These are phyloP conservation scores for Varanus komodoensis DNA, from an alignment of 2,113 vertebrate species.

Conservation along the genomic window DNA sequence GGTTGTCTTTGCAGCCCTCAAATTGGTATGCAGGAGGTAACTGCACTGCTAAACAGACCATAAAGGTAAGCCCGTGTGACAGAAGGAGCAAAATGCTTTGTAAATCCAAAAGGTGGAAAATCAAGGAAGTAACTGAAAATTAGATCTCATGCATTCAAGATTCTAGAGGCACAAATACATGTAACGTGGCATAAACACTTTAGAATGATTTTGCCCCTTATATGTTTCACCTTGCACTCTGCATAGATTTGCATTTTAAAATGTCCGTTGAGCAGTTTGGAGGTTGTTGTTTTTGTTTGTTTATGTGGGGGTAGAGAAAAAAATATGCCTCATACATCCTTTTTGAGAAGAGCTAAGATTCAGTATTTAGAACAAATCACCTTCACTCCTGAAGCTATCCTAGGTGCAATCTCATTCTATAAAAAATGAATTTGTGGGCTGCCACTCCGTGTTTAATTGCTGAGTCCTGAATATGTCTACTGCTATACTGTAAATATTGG, in stretches of 20 bases:
- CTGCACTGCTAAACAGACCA: conserved; percentile 62
- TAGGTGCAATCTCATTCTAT: not conserved
- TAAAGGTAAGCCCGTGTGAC: conserved; percentile 59
- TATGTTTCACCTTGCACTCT: not conserved
- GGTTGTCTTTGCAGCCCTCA: conserved; percentile 47
- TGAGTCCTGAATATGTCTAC: not conserved
- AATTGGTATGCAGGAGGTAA: conserved; percentile 67
- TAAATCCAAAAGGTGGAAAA: conserved; percentile 10
- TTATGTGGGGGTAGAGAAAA: not conserved
- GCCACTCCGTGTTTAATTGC: not conserved
- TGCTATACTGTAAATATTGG: not conserved
- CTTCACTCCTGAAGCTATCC: not conserved
- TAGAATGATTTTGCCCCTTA: not conserved
- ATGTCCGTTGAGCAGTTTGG: conserved; percentile 41
- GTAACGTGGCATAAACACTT: not conserved
- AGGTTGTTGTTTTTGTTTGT: not conserved
- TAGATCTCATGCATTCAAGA: not conserved
- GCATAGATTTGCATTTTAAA: not conserved
- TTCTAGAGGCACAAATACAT: not conserved
- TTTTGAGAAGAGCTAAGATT: not conserved
- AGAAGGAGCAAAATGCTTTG: conserved; percentile 6
- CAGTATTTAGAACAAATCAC: not conserved
- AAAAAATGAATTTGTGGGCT: too few species aligned
- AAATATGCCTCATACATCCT: not conserved
- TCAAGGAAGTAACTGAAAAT: not conserved